phyloP scores from a whole-genome alignment of 2,888 invertebrate genomes.

The Lithophane ornitopus region DNA sequence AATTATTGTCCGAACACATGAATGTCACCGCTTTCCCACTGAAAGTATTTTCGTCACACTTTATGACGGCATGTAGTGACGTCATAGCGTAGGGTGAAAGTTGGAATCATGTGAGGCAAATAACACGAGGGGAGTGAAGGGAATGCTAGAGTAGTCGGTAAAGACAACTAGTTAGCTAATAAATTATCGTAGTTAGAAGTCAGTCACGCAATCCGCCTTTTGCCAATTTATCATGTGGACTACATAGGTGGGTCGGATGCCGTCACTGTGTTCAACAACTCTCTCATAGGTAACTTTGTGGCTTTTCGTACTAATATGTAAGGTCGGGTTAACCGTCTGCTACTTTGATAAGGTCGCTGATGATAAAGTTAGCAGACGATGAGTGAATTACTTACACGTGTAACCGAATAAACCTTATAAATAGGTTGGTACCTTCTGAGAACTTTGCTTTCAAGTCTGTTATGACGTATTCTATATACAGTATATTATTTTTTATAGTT shows the following conservation, averaged over 20 bases:
- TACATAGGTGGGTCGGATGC: constrained; percentile 56
- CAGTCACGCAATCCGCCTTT: constrained; percentile 73
- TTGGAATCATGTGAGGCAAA: constrained; percentile 44
- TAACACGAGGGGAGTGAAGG: constrained; percentile 44
- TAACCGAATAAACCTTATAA: constrained; percentile 11
- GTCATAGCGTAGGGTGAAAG: constrained; percentile 42
- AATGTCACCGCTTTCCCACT: constrained; percentile 30
- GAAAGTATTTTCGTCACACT: constrained; percentile 51
- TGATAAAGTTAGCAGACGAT: constrained; percentile 38
- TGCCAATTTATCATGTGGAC: constrained; percentile 69
- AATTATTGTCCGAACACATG: constrained; percentile 15
- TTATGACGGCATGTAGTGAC: constrained; percentile 44
- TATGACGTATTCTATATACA: constrained; percentile 3
- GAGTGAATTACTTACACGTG: constrained; percentile 32
- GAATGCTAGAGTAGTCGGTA: constrained; percentile 62
- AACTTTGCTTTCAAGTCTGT: constrained; percentile 39
- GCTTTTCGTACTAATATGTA: constrained; percentile 24
- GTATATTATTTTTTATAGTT: no score
- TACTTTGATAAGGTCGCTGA: constrained; percentile 35
- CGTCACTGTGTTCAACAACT: constrained; percentile 52
- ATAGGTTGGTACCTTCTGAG: constrained; percentile 13
- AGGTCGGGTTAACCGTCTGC: constrained; percentile 30
- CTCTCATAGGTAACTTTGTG: constrained; percentile 44
- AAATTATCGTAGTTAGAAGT: constrained; percentile 73
- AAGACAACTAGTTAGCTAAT: constrained; percentile 72